Evolutionary conservation across 2,113 vertebrate species (phyloP).

Genomic region (Hepsetus odoe): DNA sequence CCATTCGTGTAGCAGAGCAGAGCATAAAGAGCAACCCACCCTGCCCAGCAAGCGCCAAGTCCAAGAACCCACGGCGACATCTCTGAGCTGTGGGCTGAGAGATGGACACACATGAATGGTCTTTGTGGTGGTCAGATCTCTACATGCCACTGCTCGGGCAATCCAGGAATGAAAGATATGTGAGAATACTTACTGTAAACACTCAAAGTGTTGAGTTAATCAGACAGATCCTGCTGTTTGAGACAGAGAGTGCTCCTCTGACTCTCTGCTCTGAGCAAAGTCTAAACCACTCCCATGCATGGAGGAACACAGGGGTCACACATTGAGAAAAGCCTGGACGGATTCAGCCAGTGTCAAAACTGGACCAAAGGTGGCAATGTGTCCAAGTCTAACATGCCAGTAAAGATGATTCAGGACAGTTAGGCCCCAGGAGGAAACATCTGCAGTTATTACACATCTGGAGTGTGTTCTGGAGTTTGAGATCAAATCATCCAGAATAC

Average conservation of each 20-base stretch:
- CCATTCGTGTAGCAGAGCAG: constrained; percentile 81
- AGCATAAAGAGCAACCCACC: constrained; percentile 86
- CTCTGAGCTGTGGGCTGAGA: constrained; percentile 57
- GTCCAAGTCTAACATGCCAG: background rate
- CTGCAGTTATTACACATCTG: too few species aligned
- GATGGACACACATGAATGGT: background rate
- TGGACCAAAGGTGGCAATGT: constrained; percentile 61
- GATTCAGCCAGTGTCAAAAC: constrained; percentile 59
- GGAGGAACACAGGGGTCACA: constrained; percentile 64
- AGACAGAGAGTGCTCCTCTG: constrained; percentile 62
- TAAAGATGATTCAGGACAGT: background rate
- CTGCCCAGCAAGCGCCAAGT: constrained; percentile 80
- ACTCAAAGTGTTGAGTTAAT: constrained; percentile 27
- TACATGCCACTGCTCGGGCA: too few species aligned
- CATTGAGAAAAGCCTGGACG: constrained; percentile 53
- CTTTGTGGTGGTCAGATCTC: background rate
- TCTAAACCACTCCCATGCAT: constrained; percentile 46
- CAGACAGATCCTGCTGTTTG: background rate
- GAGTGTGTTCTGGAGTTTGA: too few species aligned
- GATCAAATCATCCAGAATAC: background rate
- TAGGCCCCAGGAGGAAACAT: too few species aligned
- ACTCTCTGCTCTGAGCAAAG: constrained; percentile 38
- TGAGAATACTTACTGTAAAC: constrained; percentile 21
- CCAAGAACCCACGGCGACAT: constrained; percentile 82
- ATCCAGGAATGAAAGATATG: background rate